A percentile compares a stretch with the other conserved stretches of the same genome.
phyloP scores from a whole-genome alignment of 2,113 vertebrate genomes.

The Phyllostomus hastatus region DNA sequence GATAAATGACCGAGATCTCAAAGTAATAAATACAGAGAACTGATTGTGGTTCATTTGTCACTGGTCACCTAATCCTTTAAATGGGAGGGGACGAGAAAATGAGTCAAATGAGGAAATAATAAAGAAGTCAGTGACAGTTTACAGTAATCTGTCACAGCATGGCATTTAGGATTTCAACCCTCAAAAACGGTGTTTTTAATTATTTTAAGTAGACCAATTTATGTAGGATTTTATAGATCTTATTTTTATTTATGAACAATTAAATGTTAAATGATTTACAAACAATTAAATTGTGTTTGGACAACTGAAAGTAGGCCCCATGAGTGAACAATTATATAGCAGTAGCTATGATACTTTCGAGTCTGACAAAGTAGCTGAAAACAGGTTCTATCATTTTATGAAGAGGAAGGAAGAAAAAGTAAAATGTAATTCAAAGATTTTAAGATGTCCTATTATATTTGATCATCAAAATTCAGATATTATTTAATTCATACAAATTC shows the following conservation, averaged over 20 bases:
- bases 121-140: not conserved
- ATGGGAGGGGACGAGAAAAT: not conserved
- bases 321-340: not conserved
- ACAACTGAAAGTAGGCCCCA: not conserved
- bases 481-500: not conserved
- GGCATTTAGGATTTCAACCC: not conserved
- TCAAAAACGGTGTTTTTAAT: slow-evolving; percentile 7
- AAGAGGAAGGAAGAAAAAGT: not conserved
- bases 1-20: slow-evolving; percentile 81
- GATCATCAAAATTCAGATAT: not conserved
- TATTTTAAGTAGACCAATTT: slow-evolving; percentile 26
- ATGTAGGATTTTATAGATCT: not conserved
- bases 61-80: not conserved
- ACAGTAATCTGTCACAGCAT: not conserved
- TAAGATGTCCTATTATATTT: not conserved
- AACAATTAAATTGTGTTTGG: slow-evolving; percentile 17
- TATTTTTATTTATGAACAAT: slow-evolving; percentile 44
- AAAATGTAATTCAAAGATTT: not conserved
- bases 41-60: not conserved
- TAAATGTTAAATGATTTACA: slow-evolving; percentile 33
- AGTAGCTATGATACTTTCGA: not conserved
- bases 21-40: slow-evolving; percentile 34
- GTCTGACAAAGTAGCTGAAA: not conserved
- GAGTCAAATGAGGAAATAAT: not conserved
- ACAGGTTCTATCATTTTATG: not conserved